These are phyloP conservation scores for Pseudois nayaur DNA, from an alignment of 2,113 vertebrate genomes.

Conservation along the genomic window DNA sequence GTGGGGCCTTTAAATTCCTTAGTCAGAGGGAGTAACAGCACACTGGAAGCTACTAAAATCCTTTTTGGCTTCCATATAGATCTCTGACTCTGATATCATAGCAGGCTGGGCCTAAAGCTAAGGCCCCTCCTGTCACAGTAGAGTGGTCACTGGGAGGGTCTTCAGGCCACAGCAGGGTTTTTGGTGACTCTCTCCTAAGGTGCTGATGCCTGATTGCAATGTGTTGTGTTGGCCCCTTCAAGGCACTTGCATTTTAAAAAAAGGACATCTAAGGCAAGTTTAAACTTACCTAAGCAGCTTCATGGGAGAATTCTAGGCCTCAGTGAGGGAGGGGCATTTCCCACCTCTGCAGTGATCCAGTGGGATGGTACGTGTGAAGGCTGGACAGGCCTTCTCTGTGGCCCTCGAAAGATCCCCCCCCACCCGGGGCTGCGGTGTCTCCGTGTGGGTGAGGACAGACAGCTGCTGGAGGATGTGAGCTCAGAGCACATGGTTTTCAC, in stretches of 20 bases:
- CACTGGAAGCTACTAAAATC: neutral
- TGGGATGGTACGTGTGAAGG: neutral
- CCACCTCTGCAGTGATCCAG: neutral
- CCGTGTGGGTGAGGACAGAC: neutral
- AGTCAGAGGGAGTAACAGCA: neutral
- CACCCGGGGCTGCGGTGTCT: neutral
- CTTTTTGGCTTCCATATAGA: neutral
- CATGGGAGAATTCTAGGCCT: neutral
- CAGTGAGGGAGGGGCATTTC: neutral
- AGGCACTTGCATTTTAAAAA: neutral
- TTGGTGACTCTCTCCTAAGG: neutral
- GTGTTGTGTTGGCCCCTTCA: neutral
- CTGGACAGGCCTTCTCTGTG: neutral
- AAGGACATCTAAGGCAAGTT: neutral
- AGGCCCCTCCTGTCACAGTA: neutral
- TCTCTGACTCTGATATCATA: neutral
- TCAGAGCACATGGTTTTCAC: neutral
- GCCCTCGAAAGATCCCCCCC: rapidly evolving
- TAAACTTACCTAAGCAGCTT: neutral
- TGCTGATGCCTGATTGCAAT: neutral
- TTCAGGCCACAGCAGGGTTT: rapidly evolving
- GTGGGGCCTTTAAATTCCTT: neutral
- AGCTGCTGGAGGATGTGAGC: neutral
- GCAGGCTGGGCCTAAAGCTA: neutral
- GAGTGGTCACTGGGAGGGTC: neutral